Percentiles rank a stretch among this genome's conserved stretches.
These are phyloP conservation scores for Cairina moschata DNA, from an alignment of 2,113 vertebrate genomes.

Conservation along the genomic window DNA sequence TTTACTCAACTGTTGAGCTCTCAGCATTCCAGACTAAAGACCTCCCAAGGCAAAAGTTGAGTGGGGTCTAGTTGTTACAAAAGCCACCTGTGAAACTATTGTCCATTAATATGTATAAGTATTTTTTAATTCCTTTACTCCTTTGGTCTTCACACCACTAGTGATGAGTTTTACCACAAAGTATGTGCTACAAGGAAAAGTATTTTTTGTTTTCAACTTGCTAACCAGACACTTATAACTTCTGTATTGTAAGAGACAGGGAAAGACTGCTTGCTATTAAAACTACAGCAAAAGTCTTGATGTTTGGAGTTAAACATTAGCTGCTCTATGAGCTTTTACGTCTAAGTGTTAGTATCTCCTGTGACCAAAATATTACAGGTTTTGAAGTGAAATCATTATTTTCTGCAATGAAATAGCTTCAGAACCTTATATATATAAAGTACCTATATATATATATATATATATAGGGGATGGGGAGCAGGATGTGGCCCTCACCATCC, in stretches of 20 bases:
- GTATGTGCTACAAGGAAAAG: not conserved
- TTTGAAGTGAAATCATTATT: not conserved
- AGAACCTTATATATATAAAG: not conserved
- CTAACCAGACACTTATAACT: not conserved
- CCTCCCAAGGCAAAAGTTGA: not conserved
- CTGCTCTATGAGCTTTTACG: not conserved
- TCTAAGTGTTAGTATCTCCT: not conserved
- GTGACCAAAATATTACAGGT: not conserved
- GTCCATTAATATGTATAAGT: not conserved
- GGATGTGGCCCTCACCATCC: no score
- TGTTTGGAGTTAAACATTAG: not conserved
- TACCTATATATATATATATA: not conserved
- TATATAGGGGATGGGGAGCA: no score
- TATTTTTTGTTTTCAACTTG: not conserved
- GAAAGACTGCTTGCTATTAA: not conserved
- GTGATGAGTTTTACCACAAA: not conserved
- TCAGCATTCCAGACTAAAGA: not conserved
- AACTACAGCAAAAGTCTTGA: not conserved
- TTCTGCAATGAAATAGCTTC: not conserved
- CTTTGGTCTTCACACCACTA: not conserved
- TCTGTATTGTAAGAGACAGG: not conserved
- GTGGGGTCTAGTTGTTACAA: not conserved
- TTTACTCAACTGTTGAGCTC: not conserved
- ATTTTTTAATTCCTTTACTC: not conserved
- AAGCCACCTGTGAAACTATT: not conserved